Evolutionary conservation across 2,888 invertebrate species (phyloP).

Genomic region (Xestia sexstrigata): DNA sequence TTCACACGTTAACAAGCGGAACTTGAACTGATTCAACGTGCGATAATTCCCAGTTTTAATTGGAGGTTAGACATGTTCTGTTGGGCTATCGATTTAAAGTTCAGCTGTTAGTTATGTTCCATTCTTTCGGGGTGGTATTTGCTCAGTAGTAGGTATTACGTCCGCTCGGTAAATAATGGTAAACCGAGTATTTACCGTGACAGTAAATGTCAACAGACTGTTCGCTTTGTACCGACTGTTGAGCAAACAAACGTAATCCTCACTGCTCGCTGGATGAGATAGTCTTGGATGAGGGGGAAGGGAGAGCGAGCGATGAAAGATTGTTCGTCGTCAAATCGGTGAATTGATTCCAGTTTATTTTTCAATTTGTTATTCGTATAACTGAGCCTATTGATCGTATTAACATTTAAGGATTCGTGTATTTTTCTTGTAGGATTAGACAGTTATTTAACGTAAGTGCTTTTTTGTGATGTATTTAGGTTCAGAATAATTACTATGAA

Average conservation of each 20-base stretch:
- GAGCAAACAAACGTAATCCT: slow-evolving; percentile 86
- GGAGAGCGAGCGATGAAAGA: slow-evolving; percentile 58
- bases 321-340: slow-evolving; percentile 66
- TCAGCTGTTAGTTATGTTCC: slow-evolving; percentile 28
- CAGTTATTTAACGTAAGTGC: not conserved
- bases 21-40: slow-evolving; percentile 36
- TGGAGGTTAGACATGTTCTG: slow-evolving; percentile 34
- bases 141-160: slow-evolving; percentile 79
- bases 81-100: slow-evolving; percentile 48
- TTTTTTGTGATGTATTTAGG: not conserved
- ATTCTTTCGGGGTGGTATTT: slow-evolving; percentile 73
- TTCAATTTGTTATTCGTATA: slow-evolving; percentile 69
- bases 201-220: slow-evolving; percentile 87
- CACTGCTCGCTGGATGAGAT: slow-evolving; percentile 70
- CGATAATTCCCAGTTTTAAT: slow-evolving; percentile 52
- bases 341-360: slow-evolving; percentile 73
- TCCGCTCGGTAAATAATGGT: slow-evolving; percentile 86
- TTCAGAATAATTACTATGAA: not conserved
- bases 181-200: slow-evolving; percentile 86
- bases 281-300: slow-evolving; percentile 61
- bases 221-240: slow-evolving; percentile 85
- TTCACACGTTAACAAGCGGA: slow-evolving; percentile 41
- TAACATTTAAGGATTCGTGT: slow-evolving; percentile 63
- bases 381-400: slow-evolving; percentile 63
- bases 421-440: slow-evolving; percentile 21